phyloP scores from a whole-genome alignment of 2,113 vertebrate genomes.

The Corythoichthys intestinalis region DNA sequence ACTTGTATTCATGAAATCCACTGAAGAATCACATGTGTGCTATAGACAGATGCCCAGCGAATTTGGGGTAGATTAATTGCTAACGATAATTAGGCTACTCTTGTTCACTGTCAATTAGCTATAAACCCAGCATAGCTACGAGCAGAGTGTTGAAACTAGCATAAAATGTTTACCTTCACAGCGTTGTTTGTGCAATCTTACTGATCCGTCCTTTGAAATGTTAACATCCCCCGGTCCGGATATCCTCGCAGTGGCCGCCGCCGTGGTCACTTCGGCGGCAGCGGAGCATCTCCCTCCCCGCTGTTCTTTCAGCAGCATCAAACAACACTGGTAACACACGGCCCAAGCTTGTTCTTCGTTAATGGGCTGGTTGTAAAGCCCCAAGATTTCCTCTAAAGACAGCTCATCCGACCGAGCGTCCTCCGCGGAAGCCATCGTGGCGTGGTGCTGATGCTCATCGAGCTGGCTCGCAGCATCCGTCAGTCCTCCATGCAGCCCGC shows the following conservation, averaged over 20 bases:
- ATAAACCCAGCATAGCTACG: neutral
- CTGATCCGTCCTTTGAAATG: conserved; percentile 82
- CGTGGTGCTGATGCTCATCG: conserved; percentile 41
- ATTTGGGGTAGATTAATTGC: no score
- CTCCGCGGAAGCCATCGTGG: conserved; percentile 50
- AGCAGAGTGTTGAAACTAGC: neutral
- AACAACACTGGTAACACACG: conserved; percentile 92
- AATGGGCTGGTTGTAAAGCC: conserved; percentile 90
- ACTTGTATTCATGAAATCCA: neutral
- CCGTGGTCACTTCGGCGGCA: conserved; percentile 28
- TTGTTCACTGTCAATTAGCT: neutral
- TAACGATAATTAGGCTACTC: no score
- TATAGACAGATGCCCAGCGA: neutral
- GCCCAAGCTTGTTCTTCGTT: conserved; percentile 99
- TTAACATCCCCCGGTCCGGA: conserved; percentile 75
- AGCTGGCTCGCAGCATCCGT: conserved; percentile 51
- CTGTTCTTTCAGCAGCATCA: conserved; percentile 66
- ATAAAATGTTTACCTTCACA: conserved; percentile 50
- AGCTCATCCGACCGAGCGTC: conserved; percentile 69
- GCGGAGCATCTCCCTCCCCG: conserved; percentile 50
- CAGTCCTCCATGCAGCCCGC: conserved; percentile 52
- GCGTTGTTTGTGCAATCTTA: conserved; percentile 57
- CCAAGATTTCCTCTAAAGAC: conserved; percentile 83
- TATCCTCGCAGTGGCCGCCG: conserved; percentile 33
- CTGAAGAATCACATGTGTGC: neutral